Evolutionary conservation across 2,113 vertebrate species (phyloP), one percentile per base, ranked within the genome.

Genomic region (Tapirus terrestris): DNA sequence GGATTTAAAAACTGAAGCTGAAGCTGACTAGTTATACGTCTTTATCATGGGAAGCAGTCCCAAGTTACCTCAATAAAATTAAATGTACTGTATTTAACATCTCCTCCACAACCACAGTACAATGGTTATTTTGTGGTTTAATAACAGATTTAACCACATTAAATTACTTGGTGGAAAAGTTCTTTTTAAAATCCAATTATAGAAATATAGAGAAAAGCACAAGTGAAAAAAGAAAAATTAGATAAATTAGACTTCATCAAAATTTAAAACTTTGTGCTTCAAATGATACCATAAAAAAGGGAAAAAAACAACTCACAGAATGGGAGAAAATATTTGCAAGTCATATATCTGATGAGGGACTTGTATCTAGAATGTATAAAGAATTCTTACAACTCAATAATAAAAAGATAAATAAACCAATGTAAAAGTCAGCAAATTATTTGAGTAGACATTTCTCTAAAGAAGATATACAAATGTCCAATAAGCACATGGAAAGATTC

Each of bases 401-500:
- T 60, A 75, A 85, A 88, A 60, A 91, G 33, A 39, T 45, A 85
- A 89, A 65, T 29, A 79, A 39, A 29, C 6, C n/a, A 75, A 72
- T 51, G 29, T 72, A 45, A 92, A 93, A 80, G 79, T 53, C 39
- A 82, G 8, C 20, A 89, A 94, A 67, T 76, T 89, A 89, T 86
- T 86, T 89, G 31, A 85, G 29, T 48, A 85, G 33, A 81, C 13
- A 43, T 81, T 89, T 93, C 33, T 80, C 21, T 89, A 79, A 89
- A 89, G 39, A 91, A 84, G n/a, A 88, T 83, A 79, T 20, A 56
- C 20, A 75, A 81, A 89, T 89, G 16, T 36, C 6, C 21, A 63
- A 68, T 23, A 48, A 63, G 17, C 5, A 63, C 43, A 51, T 17
- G 10, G 23, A 89, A 77, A 94, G 56, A 97, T 60, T 76, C 61